These are phyloP conservation scores for Rhyzopertha dominica DNA, from an alignment of 1,140 invertebrate species.

Conservation along the genomic window DNA sequence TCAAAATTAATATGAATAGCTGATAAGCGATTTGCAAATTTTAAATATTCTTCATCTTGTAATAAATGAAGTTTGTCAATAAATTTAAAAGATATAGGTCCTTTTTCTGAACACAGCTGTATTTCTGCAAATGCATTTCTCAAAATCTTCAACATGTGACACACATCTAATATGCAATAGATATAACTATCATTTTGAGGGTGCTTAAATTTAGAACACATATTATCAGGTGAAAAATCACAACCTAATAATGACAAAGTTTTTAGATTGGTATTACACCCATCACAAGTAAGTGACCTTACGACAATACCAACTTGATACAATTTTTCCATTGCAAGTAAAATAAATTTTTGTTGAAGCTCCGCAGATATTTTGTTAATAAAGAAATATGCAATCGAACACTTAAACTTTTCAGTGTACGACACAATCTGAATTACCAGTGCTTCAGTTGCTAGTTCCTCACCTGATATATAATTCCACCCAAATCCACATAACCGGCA, in stretches of 20 bases:
- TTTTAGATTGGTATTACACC: constrained; percentile 14
- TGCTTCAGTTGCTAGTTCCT: constrained; percentile 23
- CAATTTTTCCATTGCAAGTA: constrained; percentile 17
- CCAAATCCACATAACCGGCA: constrained; percentile 27
- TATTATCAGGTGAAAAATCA: constrained; percentile 9
- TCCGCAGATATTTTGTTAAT: constrained; percentile 22
- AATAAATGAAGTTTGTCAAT: constrained; percentile 24
- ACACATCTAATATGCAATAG: constrained; percentile 25
- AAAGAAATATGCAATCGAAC: constrained; percentile 32
- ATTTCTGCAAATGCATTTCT: constrained; percentile 29
- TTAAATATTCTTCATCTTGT: constrained; percentile 31
- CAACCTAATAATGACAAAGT: constrained; percentile 26
- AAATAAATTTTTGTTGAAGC: constrained; percentile 19
- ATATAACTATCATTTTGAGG: constrained; percentile 10
- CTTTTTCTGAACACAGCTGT: constrained; percentile 14
- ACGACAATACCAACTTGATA: constrained; percentile 23
- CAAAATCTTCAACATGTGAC: constrained; percentile 33
- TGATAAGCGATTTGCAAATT: constrained; percentile 25
- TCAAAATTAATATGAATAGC: constrained; percentile 22
- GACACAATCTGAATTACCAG: constrained; percentile 27
- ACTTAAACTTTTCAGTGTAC: constrained; percentile 20
- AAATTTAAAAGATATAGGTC: constrained; percentile 26
- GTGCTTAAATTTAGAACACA: constrained; percentile 10
- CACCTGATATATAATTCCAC: constrained; percentile 20
- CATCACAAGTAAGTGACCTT: constrained; percentile 31